Evolutionary conservation across 2,113 vertebrate species (phyloP).

Genomic region (Geothlypis trichas): DNA sequence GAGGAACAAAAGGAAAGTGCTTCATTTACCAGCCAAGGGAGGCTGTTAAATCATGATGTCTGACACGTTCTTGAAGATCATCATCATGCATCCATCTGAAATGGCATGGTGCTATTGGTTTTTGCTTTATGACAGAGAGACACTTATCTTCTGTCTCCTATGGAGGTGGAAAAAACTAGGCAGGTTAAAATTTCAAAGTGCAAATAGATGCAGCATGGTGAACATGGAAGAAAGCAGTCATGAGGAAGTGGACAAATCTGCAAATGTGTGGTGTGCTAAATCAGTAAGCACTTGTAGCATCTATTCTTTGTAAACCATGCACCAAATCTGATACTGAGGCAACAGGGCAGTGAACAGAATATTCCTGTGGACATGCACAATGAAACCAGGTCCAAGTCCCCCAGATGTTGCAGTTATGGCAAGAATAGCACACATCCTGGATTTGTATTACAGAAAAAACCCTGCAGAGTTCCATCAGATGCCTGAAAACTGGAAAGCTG

Average conservation of each 20-base stretch:
- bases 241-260: neutral
- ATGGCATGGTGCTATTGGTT: neutral
- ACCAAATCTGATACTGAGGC: neutral
- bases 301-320: neutral
- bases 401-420: neutral
- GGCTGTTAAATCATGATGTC: neutral
- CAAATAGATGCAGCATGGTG: neutral
- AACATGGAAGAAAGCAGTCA: neutral
- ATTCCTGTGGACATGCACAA: neutral
- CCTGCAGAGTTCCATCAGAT: neutral
- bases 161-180: neutral
- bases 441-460: neutral
- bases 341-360: neutral
- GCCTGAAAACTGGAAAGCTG: neutral
- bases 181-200: neutral
- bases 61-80: accelerated
- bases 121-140: neutral
- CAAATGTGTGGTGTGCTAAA: neutral
- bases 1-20: neutral
- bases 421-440: neutral
- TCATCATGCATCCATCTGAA: neutral
- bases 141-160: neutral
- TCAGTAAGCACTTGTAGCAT: neutral
- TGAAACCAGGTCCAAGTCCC: neutral
- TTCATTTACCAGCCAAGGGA: neutral